Evolutionary conservation across 2,113 vertebrate genomes (phyloP).

Genomic region (Muscicapa adusta): DNA sequence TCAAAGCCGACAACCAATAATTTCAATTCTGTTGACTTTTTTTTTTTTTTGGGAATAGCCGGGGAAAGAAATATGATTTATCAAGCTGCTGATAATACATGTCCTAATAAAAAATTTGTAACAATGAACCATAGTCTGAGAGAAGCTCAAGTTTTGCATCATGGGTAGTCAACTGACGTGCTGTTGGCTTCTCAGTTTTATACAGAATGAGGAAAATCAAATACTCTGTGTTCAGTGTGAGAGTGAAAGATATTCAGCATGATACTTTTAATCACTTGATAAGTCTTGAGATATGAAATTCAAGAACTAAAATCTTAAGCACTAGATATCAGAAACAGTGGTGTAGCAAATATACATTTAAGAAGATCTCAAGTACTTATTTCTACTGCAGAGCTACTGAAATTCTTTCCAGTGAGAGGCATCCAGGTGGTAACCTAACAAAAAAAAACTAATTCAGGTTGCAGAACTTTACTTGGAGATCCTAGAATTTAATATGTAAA

Average conservation of each 20-base stretch:
- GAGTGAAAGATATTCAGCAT: not conserved
- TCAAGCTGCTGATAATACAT: not conserved
- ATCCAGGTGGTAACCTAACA: not conserved
- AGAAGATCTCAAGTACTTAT: not conserved
- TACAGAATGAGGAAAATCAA: not conserved
- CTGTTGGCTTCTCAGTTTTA: not conserved
- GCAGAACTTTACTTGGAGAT: not conserved
- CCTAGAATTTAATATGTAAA: not conserved
- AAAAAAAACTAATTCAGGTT: not conserved
- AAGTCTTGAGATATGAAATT: not conserved
- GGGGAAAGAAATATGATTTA: not conserved
- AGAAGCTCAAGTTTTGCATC: not conserved
- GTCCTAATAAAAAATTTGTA: not conserved
- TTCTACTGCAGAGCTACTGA: not conserved
- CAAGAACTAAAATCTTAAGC: not conserved
- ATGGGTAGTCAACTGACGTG: fast-evolving
- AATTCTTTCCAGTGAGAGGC: not conserved
- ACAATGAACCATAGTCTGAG: not conserved
- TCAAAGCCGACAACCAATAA: not conserved
- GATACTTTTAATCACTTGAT: not conserved
- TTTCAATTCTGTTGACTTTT: not conserved
- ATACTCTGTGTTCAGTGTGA: not conserved
- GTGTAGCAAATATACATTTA: not conserved
- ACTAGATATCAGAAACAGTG: not conserved
- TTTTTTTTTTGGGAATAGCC: not conserved